phyloP scores from a whole-genome alignment of 2,113 vertebrate species.

The Passer montanus region DNA sequence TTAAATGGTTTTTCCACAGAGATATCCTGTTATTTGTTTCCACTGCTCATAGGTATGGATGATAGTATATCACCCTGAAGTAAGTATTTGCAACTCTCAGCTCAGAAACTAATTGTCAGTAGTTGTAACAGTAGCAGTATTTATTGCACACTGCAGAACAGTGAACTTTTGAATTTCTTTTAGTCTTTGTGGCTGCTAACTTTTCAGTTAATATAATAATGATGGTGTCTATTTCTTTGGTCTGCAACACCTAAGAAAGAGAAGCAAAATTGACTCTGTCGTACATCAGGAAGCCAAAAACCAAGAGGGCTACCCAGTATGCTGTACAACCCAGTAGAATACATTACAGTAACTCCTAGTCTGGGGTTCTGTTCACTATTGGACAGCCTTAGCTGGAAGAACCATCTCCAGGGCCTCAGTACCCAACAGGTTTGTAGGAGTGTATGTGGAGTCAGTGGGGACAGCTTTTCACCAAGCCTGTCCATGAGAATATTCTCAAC shows the following conservation, averaged over 20 bases:
- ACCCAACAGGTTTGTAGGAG: accelerated
- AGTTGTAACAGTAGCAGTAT: not conserved
- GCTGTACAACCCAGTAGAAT: not conserved
- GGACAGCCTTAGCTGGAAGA: not conserved
- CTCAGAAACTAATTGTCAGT: slow-evolving; percentile 11
- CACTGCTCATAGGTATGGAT: not conserved
- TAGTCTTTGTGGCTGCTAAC: not conserved
- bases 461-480: not conserved
- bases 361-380: not conserved
- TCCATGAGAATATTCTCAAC: not conserved
- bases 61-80: not conserved
- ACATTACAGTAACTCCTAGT: not conserved
- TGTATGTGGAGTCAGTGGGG: not conserved
- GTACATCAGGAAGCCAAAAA: not conserved
- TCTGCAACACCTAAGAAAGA: not conserved
- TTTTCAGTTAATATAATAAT: not conserved
- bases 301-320: not conserved
- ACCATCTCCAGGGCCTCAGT: not conserved
- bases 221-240: not conserved
- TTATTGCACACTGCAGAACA: not conserved
- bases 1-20: slow-evolving; percentile 11
- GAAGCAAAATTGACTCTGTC: not conserved
- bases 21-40: not conserved
- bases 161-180: not conserved
- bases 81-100: not conserved